Conservation (phyloP, 2,888 invertebrate genomes). For the Phanerotoma sp. region DNA sequence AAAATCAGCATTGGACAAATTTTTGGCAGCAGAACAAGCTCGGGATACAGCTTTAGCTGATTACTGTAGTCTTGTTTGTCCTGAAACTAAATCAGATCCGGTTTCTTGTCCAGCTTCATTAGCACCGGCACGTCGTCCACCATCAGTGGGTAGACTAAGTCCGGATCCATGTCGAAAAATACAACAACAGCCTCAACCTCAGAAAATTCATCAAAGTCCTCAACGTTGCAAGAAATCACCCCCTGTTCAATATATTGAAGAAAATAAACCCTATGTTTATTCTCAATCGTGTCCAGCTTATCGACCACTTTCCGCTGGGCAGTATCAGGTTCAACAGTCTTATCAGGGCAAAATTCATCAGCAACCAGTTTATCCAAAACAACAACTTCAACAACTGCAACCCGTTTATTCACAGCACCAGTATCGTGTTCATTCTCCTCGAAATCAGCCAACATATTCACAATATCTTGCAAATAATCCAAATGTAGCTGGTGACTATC, state of each 20-base stretch:
- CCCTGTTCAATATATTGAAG: no score
- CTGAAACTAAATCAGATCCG: constrained; percentile 7
- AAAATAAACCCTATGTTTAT: no score
- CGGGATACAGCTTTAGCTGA: constrained; percentile 46
- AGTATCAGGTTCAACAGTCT: no score
- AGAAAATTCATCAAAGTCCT: no score
- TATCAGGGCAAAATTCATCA: no score
- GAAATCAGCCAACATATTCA: constrained; percentile 20
- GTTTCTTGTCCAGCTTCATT: neutral
- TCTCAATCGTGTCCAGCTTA: no score
- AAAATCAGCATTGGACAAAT: constrained; percentile 43
- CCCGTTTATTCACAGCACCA: constrained; percentile 1
- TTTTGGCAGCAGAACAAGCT: constrained; percentile 42
- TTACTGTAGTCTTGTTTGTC: constrained; percentile 44
- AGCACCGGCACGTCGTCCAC: neutral
- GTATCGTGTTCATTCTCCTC: constrained; percentile 2
- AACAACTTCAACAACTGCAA: constrained; percentile 4
- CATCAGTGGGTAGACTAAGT: no score
- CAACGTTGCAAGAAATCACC: no score
- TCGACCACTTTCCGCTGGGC: no score
- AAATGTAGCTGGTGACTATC: neutral
- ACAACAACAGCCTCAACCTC: no score
- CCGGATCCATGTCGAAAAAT: no score
- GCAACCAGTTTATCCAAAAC: neutral
- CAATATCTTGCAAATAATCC: no score